phyloP scores from a whole-genome alignment of 2,888 invertebrate genomes.

The Rhagophthalmus giganteus region DNA sequence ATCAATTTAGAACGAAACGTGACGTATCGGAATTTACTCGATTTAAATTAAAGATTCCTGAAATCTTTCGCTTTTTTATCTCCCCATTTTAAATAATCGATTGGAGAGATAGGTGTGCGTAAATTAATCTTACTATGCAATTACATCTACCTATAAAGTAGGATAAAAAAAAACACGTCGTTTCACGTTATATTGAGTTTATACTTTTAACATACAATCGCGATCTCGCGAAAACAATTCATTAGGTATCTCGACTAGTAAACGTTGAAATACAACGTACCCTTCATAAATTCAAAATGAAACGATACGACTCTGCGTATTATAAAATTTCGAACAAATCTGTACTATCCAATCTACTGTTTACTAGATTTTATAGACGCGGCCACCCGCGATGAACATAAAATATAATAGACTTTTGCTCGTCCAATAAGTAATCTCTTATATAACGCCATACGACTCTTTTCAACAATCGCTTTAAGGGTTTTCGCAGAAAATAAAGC shows the following conservation, averaged over 20 bases:
- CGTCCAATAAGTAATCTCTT: neutral
- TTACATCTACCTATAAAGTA: too few relatives aligned
- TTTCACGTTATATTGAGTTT: too few relatives aligned
- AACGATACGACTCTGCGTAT: too few relatives aligned
- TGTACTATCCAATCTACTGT: too few relatives aligned
- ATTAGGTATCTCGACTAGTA: too few relatives aligned
- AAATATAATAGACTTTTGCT: neutral
- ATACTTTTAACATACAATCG: too few relatives aligned
- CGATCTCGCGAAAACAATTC: too few relatives aligned
- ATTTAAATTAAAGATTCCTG: slow-evolving; percentile 25
- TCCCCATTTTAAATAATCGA: slow-evolving; percentile 5
- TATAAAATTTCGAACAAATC: too few relatives aligned
- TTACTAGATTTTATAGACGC: too few relatives aligned
- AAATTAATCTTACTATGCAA: slow-evolving; percentile 7
- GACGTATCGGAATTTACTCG: slow-evolving; percentile 26
- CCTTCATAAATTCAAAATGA: too few relatives aligned
- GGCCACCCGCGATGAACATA: neutral
- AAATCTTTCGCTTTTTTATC: slow-evolving; percentile 14
- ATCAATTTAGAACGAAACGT: slow-evolving; percentile 30
- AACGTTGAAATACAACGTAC: too few relatives aligned
- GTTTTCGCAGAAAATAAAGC: neutral
- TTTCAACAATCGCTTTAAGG: neutral
- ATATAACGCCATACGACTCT: neutral
- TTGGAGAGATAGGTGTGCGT: neutral
- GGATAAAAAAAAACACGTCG: too few relatives aligned